Percentiles rank a stretch among this genome's conserved stretches.
phyloP scores from a whole-genome alignment of 2,113 vertebrate species.

The Mesocricetus auratus region DNA sequence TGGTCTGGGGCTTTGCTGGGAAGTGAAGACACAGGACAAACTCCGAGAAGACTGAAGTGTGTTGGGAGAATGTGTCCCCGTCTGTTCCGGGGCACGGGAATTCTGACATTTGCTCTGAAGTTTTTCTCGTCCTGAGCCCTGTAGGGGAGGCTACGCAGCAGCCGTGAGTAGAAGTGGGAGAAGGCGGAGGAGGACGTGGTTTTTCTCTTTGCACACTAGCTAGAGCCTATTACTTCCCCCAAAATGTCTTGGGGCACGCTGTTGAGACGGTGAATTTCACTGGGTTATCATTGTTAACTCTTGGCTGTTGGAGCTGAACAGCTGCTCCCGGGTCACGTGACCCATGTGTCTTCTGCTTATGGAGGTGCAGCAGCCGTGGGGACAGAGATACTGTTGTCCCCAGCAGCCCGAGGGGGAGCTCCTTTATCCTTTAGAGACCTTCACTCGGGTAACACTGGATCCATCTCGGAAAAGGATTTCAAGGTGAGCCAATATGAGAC shows the following conservation, averaged over 20 bases:
- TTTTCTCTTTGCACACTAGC: too few species aligned
- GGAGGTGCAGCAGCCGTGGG: background rate
- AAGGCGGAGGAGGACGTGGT: background rate
- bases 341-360: background rate
- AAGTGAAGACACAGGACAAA: slow-evolving; percentile 12
- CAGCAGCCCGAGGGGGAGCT: background rate
- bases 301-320: too few species aligned
- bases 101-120: background rate
- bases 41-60: background rate
- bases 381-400: background rate
- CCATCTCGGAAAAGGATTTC: background rate
- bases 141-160: background rate
- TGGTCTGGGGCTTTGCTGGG: slow-evolving; percentile 22
- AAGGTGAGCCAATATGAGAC: background rate
- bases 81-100: background rate
- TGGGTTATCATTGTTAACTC: background rate
- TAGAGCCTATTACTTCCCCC: background rate
- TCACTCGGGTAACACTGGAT: background rate
- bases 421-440: background rate
- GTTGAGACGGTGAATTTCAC: background rate
- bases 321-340: rapidly evolving
- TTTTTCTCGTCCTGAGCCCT: background rate
- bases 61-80: background rate
- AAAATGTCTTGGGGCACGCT: background rate
- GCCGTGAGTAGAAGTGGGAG: background rate